Evolutionary conservation across 1,140 invertebrate species (phyloP).

Genomic region (Temnothorax nylanderi): DNA sequence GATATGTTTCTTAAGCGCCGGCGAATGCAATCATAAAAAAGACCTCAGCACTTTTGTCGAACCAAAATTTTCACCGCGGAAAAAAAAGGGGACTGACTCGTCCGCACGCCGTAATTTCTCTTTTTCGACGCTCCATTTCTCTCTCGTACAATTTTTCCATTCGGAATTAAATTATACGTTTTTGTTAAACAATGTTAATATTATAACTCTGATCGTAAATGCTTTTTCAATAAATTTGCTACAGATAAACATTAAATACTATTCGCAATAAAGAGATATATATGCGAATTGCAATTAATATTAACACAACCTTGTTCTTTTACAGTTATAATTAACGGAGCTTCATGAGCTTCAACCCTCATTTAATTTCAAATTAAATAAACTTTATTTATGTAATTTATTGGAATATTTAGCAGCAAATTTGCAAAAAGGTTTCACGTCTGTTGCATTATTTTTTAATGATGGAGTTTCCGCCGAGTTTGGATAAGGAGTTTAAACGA

Average conservation of each 20-base stretch:
- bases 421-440: neutral
- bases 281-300: neutral
- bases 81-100: neutral
- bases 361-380: neutral
- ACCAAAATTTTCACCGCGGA: neutral
- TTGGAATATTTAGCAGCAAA: neutral
- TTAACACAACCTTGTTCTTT: neutral
- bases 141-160: neutral
- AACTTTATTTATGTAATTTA: neutral
- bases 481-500: neutral
- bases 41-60: neutral
- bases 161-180: neutral
- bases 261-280: neutral
- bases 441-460: neutral
- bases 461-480: neutral
- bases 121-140: neutral
- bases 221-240: slow-evolving; percentile 15
- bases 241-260: neutral
- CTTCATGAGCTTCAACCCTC: neutral
- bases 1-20: slow-evolving; percentile 7
- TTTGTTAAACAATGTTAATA: neutral
- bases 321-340: neutral
- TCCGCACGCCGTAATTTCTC: neutral
- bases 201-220: neutral
- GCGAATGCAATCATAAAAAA: slow-evolving; percentile 3